These are phyloP conservation scores for Antheraea yamamai DNA, from an alignment of 2,888 invertebrate species.

Conservation along the genomic window DNA sequence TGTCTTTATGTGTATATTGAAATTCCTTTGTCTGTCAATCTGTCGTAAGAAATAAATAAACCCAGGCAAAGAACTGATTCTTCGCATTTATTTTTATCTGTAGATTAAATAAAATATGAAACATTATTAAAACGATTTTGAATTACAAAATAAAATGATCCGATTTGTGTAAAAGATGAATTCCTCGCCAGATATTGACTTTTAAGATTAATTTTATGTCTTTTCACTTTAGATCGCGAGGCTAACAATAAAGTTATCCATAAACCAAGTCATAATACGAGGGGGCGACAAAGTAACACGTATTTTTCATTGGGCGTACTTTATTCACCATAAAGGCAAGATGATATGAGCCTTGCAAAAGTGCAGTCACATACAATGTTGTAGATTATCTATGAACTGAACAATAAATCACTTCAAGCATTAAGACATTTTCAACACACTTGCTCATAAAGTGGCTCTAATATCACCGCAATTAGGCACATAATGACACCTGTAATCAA, in stretches of 20 bases:
- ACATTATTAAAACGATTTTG: too few species aligned
- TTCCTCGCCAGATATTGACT: not conserved
- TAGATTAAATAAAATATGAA: too few species aligned
- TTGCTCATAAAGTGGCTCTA: too few species aligned
- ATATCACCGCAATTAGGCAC: too few species aligned
- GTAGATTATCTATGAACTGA: not conserved
- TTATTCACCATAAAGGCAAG: constrained; percentile 42
- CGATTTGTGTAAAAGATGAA: not conserved
- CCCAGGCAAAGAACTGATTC: too few species aligned
- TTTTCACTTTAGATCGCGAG: not conserved
- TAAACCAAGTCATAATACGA: constrained; percentile 38
- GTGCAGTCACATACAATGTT: constrained; percentile 19
- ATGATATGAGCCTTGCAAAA: constrained; percentile 23
- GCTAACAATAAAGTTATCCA: constrained; percentile 23
- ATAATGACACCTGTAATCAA: too few species aligned
- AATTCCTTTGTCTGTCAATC: too few species aligned
- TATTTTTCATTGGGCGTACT: constrained; percentile 41
- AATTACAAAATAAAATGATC: not conserved
- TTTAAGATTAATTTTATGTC: constrained; percentile 1
- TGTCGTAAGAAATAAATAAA: too few species aligned
- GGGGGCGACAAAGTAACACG: constrained; percentile 34
- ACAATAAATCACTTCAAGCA: not conserved
- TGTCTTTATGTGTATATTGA: too few species aligned
- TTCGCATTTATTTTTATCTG: too few species aligned
- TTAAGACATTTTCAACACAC: not conserved